A percentile compares a stretch with the other conserved stretches of the same genome.
Evolutionary conservation across 2,888 invertebrate species (phyloP).

Genomic region (Trissolcus brochymenae): DNA sequence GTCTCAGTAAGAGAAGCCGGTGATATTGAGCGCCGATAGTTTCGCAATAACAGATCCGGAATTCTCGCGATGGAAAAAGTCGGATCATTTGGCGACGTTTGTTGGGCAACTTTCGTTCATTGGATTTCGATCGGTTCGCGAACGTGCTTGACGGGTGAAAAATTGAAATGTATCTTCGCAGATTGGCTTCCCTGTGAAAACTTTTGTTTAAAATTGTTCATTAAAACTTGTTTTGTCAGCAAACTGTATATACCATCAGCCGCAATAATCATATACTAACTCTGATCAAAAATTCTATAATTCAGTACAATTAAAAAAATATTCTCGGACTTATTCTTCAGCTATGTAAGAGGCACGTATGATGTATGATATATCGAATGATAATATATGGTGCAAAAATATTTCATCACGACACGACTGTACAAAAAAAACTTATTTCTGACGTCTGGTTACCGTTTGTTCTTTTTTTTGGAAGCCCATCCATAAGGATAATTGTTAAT

Average conservation of each 20-base stretch:
- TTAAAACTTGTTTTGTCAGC: conserved; percentile 7
- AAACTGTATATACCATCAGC: background rate
- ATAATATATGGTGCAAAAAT: no score
- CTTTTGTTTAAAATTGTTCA: conserved; percentile 10
- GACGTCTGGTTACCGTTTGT: no score
- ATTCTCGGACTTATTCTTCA: background rate
- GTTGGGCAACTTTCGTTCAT: conserved; percentile 42
- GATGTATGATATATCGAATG: no score
- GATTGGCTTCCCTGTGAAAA: background rate
- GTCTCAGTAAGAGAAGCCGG: conserved; percentile 23
- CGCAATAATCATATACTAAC: conserved; percentile 15
- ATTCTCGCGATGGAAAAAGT: conserved; percentile 35
- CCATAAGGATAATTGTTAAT: no score
- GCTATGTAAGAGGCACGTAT: no score
- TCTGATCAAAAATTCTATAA: background rate
- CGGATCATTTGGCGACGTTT: conserved; percentile 48
- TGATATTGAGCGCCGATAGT: conserved; percentile 39
- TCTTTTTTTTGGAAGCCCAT: no score
- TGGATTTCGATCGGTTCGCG: conserved; percentile 22
- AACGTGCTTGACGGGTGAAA: conserved; percentile 34
- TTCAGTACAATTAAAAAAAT: background rate
- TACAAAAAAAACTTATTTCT: no score
- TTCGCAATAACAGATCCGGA: conserved; percentile 11
- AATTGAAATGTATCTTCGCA: conserved; percentile 26
- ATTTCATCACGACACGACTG: no score